These are phyloP conservation scores for Tympanuchus pallidicinctus DNA, from an alignment of 2,113 vertebrate genomes.

Conservation along the genomic window DNA sequence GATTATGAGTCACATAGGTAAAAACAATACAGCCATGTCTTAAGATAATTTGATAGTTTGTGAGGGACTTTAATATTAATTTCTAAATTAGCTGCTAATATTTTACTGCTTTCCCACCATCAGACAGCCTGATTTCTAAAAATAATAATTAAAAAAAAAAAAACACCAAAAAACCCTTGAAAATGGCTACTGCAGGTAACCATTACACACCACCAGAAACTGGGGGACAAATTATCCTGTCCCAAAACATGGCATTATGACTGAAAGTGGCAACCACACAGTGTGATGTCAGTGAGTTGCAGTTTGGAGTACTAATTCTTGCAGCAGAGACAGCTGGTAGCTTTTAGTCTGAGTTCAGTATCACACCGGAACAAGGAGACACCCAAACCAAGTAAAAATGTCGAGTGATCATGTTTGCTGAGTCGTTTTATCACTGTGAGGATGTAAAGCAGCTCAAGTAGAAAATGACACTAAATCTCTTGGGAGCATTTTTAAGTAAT, in stretches of 20 bases:
- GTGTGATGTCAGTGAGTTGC: background rate
- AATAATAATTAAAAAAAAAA: background rate
- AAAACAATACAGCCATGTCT: background rate
- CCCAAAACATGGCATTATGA: background rate
- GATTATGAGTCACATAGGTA: background rate
- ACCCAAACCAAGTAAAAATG: background rate
- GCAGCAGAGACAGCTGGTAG: background rate
- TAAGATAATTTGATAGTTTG: background rate
- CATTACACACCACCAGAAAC: background rate
- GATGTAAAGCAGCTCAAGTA: background rate
- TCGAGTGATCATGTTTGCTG: background rate
- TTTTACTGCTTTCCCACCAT: background rate
- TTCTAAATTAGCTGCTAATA: background rate
- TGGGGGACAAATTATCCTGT: background rate
- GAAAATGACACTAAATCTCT: conserved; percentile 25
- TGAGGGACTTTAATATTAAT: background rate
- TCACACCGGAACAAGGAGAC: background rate
- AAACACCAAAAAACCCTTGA: background rate
- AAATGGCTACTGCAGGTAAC: background rate
- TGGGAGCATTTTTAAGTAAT: conserved; percentile 2
- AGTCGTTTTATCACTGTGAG: background rate
- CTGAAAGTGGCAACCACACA: background rate
- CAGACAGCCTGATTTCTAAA: background rate
- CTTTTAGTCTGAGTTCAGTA: background rate
- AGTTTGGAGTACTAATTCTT: background rate